Base-by-base conservation (phyloP, 2,888 invertebrate genomes). In the Hypsopygia costalis region DNA sequence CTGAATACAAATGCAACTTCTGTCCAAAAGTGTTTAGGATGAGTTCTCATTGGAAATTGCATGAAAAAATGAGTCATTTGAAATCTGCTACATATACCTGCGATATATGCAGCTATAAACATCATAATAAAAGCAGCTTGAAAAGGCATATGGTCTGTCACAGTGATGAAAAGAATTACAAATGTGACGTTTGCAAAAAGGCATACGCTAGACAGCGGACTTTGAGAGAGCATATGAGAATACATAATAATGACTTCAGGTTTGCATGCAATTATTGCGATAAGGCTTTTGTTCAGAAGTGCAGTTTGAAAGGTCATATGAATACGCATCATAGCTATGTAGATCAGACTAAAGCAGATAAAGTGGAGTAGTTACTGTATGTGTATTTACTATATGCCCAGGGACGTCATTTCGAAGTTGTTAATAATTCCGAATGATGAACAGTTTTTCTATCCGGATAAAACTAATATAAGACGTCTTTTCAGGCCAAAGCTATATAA, bases 171-270 rank as follows among this genome's bases (percentile, higher is more conserved):
- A 83, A 77, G 46, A 75, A 81, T 4, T 87, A 73, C 28, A 62
- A 77, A 11, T 83, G 82, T 38, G 62, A 69, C 11, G 41, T 74
- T 1, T 83, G 83, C 32, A 52, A 51, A 0, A 79, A 79, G 36
- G 50, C 43, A 0, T 82, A 68, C 35, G 69, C 62, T 0, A 57
- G 69, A n/a, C 58, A 63, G 37, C 69, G 64, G 11, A 64, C 71
- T 1, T 49, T 82, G 11, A 72, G 53, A 1, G 69, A 74, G 25
- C 85, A 83, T 46, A 60, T 79, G 44, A 56, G 57, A 29, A 69
- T 71, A 11, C 76, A 78, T 39, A 48, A 50, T 1, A 54, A 69
- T 34, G 68, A 69, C 22, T 59, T 52, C 11, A 45, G 58, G 1
- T 66, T 58, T 9, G 54, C 58, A 9, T 70, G 70, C 20, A 55